phyloP scores from a whole-genome alignment of 2,888 invertebrate species.

The Leptopilina syphax region DNA sequence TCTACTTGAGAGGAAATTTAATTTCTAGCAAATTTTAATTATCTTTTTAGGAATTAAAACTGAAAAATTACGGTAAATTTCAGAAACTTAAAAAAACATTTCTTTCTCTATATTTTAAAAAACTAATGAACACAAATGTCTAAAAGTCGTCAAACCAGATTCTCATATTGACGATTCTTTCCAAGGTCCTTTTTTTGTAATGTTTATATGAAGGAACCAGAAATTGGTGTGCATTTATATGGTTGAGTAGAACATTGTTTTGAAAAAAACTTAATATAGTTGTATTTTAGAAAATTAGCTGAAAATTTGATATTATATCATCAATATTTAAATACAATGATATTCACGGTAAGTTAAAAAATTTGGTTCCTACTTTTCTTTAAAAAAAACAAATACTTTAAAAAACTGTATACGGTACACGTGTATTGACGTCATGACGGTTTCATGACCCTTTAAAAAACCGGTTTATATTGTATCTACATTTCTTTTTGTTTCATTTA shows the following conservation, averaged over 20 bases:
- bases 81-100: too few species aligned
- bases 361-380: too few species aligned
- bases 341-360: too few species aligned
- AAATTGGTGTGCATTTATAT: not conserved
- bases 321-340: not conserved
- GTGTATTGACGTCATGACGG: conserved; percentile 2
- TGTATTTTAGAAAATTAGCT: not conserved
- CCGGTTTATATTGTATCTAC: not conserved
- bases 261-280: too few species aligned
- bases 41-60: too few species aligned
- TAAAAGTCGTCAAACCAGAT: not conserved
- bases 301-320: not conserved
- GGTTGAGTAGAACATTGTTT: not conserved
- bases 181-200: not conserved
- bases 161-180: not conserved
- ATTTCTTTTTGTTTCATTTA: conserved; percentile 1
- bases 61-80: too few species aligned
- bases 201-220: not conserved
- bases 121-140: not conserved
- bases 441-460: conserved; percentile 19
- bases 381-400: not conserved
- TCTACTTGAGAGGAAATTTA: too few species aligned
- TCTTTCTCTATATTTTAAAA: not conserved
- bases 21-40: too few species aligned
- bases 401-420: not conserved